Evolutionary conservation across 2,797 vertebrate species (phyloP).

Genomic region (Lagodon rhomboides): DNA sequence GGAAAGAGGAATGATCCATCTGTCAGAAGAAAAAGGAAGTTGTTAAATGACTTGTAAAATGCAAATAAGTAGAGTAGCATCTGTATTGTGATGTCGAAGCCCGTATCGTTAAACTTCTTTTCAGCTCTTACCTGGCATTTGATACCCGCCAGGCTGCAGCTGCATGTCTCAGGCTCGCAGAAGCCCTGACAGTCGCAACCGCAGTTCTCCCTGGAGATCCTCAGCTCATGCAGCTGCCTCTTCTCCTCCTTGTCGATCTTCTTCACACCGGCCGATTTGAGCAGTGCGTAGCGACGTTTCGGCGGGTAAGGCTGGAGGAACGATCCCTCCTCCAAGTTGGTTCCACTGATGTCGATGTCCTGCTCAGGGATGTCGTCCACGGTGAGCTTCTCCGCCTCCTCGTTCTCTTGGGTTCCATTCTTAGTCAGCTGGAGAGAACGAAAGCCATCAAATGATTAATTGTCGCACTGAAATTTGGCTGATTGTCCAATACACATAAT

Average conservation of each 20-base stretch:
- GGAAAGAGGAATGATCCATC: conserved; percentile 98
- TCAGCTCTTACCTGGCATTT: conserved; percentile 93
- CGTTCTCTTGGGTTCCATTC: conserved; percentile 87
- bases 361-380: conserved; percentile 92
- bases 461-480: neutral
- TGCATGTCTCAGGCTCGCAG: conserved; percentile 96
- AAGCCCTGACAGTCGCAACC: conserved; percentile 94
- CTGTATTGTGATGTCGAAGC: neutral
- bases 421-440: conserved; percentile 87
- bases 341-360: conserved; percentile 85
- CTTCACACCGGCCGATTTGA: conserved; percentile 93
- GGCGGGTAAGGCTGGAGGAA: conserved; percentile 94
- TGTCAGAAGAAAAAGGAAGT: conserved; percentile 62
- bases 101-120: neutral
- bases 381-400: conserved; percentile 89
- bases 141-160: conserved; percentile 95
- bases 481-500: neutral
- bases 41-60: conserved; percentile 22
- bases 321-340: conserved; percentile 89
- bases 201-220: conserved; percentile 94
- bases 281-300: conserved; percentile 90
- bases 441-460: neutral
- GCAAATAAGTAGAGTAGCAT: neutral
- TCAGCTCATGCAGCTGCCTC: conserved; percentile 92
- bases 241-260: conserved; percentile 97